Evolutionary conservation across 2,797 vertebrate species (phyloP).

Genomic region (Sebastes cheni): DNA sequence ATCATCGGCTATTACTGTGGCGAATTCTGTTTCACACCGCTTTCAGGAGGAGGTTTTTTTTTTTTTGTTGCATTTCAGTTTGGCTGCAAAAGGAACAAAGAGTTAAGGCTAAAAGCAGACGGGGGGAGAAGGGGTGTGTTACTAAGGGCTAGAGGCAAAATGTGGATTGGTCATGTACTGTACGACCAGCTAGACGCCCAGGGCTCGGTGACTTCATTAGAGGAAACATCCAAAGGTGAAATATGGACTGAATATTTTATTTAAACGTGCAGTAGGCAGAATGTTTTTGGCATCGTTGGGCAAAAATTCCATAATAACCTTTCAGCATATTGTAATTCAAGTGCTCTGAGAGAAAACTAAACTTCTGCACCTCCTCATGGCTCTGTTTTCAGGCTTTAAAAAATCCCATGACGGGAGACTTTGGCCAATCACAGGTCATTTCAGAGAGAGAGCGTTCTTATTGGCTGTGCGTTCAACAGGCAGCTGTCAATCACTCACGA

Average conservation of each 20-base stretch:
- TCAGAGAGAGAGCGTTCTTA: too few species aligned
- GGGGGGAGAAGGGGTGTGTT: constrained; percentile 9
- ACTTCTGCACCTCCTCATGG: too few species aligned
- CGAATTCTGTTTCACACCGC: constrained; percentile 41
- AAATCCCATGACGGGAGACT: too few species aligned
- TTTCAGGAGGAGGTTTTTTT: constrained; percentile 14
- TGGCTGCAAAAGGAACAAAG: constrained; percentile 36
- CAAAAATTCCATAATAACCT: background rate
- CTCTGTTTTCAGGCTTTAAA: too few species aligned
- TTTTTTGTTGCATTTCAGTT: constrained; percentile 19
- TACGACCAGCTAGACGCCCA: background rate
- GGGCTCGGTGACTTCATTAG: background rate
- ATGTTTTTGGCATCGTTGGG: background rate
- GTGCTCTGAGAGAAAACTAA: too few species aligned
- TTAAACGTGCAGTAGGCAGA: background rate
- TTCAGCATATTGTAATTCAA: too few species aligned
- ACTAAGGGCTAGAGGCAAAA: constrained; percentile 36
- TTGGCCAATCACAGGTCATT: too few species aligned
- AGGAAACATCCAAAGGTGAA: constrained; percentile 11
- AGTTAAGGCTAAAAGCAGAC: constrained; percentile 30
- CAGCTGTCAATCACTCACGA: too few species aligned
- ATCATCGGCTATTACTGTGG: constrained; percentile 71
- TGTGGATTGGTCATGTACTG: background rate
- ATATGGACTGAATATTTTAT: background rate
- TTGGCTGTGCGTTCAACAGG: too few species aligned